These are phyloP conservation scores for Hylaeus volcanicus DNA, from an alignment of 1,140 invertebrate genomes.

Conservation along the genomic window DNA sequence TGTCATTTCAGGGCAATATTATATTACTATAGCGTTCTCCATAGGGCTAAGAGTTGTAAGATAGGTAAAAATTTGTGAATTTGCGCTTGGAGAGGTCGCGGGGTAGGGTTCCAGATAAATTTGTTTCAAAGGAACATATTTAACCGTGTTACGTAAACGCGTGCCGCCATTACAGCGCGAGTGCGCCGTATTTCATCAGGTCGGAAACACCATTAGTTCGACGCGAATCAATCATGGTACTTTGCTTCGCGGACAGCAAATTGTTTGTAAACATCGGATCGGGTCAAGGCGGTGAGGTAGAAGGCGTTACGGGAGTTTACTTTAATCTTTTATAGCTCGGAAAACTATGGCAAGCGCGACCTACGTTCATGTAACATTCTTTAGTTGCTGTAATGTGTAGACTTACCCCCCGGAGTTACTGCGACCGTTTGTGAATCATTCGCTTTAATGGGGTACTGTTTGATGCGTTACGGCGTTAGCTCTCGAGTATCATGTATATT, in stretches of 20 bases:
- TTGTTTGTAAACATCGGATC: not conserved
- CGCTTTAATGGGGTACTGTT: not conserved
- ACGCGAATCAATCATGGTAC: not conserved
- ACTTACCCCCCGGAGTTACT: not conserved
- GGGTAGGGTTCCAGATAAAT: too few relatives aligned
- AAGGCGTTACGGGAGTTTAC: not conserved
- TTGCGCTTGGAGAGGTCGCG: too few relatives aligned
- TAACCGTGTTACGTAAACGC: too few relatives aligned
- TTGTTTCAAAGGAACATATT: not conserved
- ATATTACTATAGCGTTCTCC: too few relatives aligned
- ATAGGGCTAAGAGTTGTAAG: not conserved
- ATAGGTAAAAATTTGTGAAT: not conserved
- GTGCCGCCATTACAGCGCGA: too few relatives aligned
- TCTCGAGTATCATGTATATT: too few relatives aligned
- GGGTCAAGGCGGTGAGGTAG: not conserved
- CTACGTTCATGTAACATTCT: not conserved
- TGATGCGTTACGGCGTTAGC: too few relatives aligned
- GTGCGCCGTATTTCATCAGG: not conserved
- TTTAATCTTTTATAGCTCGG: not conserved
- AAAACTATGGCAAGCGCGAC: not conserved
- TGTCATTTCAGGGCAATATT: too few relatives aligned
- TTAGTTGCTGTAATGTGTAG: not conserved
- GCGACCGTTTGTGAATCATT: not conserved
- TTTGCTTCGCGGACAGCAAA: not conserved
- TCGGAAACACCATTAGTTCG: not conserved